Base-by-base conservation (phyloP, 2,888 invertebrate genomes). In the Oegoconia quadripuncta region DNA sequence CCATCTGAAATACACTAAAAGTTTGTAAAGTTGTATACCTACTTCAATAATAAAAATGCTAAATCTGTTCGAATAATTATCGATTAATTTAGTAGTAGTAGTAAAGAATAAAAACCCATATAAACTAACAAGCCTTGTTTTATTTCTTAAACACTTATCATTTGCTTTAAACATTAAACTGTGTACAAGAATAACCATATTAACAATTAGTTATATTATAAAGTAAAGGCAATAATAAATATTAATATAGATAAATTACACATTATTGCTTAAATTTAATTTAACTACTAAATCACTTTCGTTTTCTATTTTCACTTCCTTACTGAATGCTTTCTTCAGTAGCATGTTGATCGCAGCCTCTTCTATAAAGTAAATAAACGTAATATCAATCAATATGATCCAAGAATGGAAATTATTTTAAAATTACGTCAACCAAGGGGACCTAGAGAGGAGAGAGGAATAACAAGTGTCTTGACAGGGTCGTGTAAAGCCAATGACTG, bases 321-420 rank as follows among this genome's bases (percentile, higher is more conserved):
- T 88, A 51, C 78, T 86, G 52, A 91, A 88, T 28, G 89, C 87
- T 60, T 88, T 89, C 54, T 88, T 88, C 23, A 92, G 80, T 54
- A 90, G 82, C 52, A 89, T 67, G 54, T 89, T 88, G 45, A 92
- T 90, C 45, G 90, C 89, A 26, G 82, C 82, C 71, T 91, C 90
- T 74, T 91, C 92, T 92, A 87, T 41, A 90, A 79, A 49, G 40
- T 29, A 30, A 11, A 27, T n/a, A 2, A 33, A 12, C n/a, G 22
- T 9, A 22, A 22, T 22, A 22, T 9, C 6, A 22, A 30, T n/a
- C n/a, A n/a, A n/a, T n/a, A n/a, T n/a, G n/a, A n/a, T n/a, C n/a
- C n/a, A n/a, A n/a, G n/a, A n/a, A n/a, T n/a, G n/a, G n/a, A n/a
- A n/a, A n/a, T n/a, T n/a, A n/a, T n/a, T n/a, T n/a, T n/a, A n/a